Evolutionary conservation across 2,888 invertebrate genomes (phyloP).

Genomic region (Caenorhabditis sp.): DNA sequence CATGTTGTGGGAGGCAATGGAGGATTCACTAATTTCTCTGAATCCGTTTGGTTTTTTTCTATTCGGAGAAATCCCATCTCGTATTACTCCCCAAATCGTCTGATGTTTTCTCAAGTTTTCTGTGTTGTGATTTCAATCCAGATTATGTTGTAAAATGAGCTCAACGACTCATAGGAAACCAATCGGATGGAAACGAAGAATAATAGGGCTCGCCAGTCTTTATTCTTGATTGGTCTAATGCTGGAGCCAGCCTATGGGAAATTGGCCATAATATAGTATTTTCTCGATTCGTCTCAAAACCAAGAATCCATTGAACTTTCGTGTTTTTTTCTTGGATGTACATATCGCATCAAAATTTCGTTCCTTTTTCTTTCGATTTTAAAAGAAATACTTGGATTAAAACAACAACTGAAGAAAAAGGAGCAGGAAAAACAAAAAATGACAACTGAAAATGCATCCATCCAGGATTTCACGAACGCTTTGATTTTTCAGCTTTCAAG

Average conservation of each 20-base stretch:
- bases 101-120: conserved; percentile 7
- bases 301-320: not conserved
- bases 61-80: conserved; percentile 8
- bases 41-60: conserved; percentile 17
- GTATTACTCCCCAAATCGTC: conserved; percentile 8
- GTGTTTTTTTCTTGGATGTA: not conserved
- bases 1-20: conserved; percentile 32
- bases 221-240: no score
- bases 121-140: not conserved
- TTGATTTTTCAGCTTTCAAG: not conserved
- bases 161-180: conserved; percentile 3
- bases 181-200: not conserved
- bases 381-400: not conserved
- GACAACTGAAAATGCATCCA: not conserved
- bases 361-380: conserved; percentile 1
- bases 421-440: not conserved
- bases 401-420: conserved; percentile 7
- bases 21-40: conserved; percentile 35
- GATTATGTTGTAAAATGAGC: not conserved
- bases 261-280: not conserved
- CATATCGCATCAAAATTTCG: not conserved
- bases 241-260: no score
- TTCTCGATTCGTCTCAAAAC: not conserved
- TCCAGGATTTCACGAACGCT: not conserved
- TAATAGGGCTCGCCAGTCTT: no score